Evolutionary conservation across 1,140 invertebrate species (phyloP).

Genomic region (Condylostylus longicornis): DNA sequence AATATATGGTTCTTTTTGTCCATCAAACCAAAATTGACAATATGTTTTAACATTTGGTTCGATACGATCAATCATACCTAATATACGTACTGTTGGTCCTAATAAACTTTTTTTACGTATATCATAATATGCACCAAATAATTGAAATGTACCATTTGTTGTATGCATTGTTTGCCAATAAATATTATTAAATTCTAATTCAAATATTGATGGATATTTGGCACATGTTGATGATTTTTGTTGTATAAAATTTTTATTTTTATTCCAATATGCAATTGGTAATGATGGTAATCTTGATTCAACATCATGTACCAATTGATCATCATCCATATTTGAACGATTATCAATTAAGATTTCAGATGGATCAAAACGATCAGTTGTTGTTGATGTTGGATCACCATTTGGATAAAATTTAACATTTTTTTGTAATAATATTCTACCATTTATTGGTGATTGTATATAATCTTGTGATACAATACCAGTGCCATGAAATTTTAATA

Average conservation of each 20-base stretch:
- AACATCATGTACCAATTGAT: conserved; percentile 54
- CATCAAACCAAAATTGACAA: conserved; percentile 79
- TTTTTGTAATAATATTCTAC: conserved; percentile 28
- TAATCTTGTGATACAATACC: conserved; percentile 23
- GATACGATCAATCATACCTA: conserved; percentile 75
- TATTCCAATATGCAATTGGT: conserved; percentile 63
- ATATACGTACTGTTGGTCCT: conserved; percentile 58
- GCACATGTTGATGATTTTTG: conserved; percentile 51
- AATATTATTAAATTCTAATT: conserved; percentile 73
- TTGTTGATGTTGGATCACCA: conserved; percentile 30
- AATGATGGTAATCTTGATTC: conserved; percentile 54
- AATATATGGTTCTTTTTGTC: conserved; percentile 54
- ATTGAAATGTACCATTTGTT: conserved; percentile 63
- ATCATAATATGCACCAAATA: conserved; percentile 78
- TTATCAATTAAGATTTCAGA: conserved; percentile 16
- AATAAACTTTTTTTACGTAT: conserved; percentile 50
- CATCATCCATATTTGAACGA: conserved; percentile 34
- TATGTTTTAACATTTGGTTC: conserved; percentile 58
- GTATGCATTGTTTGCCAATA: conserved; percentile 69
- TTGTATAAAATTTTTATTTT: conserved; percentile 47
- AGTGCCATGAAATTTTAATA: conserved; percentile 30
- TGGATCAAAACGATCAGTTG: conserved; percentile 29
- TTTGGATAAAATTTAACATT: conserved; percentile 24
- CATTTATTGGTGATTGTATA: no score
- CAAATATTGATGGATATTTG: conserved; percentile 61